Evolutionary conservation across 2,888 invertebrate genomes (phyloP), one percentile per base, ranked within the genome.

Genomic region (Rhyacophila evoluta): DNA sequence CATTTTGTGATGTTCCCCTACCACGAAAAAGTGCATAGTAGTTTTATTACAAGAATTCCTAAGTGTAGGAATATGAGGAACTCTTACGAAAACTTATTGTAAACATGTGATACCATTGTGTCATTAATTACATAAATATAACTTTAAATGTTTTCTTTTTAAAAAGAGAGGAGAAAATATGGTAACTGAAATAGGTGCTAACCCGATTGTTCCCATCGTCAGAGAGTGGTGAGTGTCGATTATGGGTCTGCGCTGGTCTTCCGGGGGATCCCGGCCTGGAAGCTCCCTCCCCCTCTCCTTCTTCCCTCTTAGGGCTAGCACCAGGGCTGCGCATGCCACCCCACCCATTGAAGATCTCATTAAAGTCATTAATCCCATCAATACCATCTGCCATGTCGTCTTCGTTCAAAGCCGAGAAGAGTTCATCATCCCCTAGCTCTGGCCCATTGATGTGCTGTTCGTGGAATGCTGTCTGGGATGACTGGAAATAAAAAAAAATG

Each of bases 301-400:
- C 69, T 36, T 85, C 87, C 2, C 88, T 84, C 81, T 88, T 87
- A 79, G 93, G 92, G 85, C 92, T 92, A 68, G 89, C 90, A 81
- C 89, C 89, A 37, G 93, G 93, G 83, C 92, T 92, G 75, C 90
- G 90, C 15, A 85, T 84, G 29, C 86, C 86, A 1, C 82, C 68
- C 93, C 93, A 93, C 68, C 89, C 88, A 84, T 91, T 92, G 87
- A 97, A 95, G 86, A 96, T 93, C 86, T 95, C 96, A 81, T 92
- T 93, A 84, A 94, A 91, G 84, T 94, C 94, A 83, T 93, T 91
- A 92, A 92, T 92, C 84, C 92, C 92, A 84, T 93, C 94, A 86
- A 92, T 92, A 12, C 93, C 93, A 84, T 94, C 94, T 81, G 91
- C 88, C 87, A 91, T 90, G 81, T 91, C 91, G 80, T 92, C 92